These are phyloP conservation scores for Allygus modestus DNA, from an alignment of 2,888 invertebrate species.

Conservation along the genomic window DNA sequence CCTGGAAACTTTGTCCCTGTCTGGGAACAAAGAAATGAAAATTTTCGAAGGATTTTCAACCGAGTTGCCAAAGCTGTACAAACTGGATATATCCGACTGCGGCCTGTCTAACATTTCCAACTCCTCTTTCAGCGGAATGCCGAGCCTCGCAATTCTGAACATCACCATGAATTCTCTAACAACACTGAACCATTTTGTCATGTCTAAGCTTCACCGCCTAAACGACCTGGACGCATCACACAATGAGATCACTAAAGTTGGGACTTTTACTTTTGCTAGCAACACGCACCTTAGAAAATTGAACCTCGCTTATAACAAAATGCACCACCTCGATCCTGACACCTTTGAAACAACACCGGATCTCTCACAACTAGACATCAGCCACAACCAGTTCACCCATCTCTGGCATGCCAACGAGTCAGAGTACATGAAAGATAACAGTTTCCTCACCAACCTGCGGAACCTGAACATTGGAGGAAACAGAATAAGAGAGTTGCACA, in stretches of 20 bases:
- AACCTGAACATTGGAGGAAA: conserved; percentile 80
- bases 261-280: conserved; percentile 81
- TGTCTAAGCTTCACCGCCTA: conserved; percentile 78
- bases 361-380: conserved; percentile 83
- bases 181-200: conserved; percentile 77
- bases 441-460: conserved; percentile 77
- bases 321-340: conserved; percentile 81
- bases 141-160: conserved; percentile 82
- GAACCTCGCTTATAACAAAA: conserved; percentile 85
- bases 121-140: conserved; percentile 84
- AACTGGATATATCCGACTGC: conserved; percentile 86
- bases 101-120: conserved; percentile 81
- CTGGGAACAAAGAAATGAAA: conserved; percentile 67
- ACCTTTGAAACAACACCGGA: conserved; percentile 81
- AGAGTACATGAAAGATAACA: conserved; percentile 76
- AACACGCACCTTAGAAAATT: conserved; percentile 82
- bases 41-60: conserved; percentile 68
- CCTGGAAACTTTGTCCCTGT: conserved; percentile 80
- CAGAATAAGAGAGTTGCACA: conserved; percentile 75
- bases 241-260: conserved; percentile 81
- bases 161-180: conserved; percentile 81
- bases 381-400: conserved; percentile 82
- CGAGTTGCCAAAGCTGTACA: conserved; percentile 80
- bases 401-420: conserved; percentile 79
- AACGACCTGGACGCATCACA: conserved; percentile 85